A percentile compares a stretch with the other conserved stretches of the same genome.
Evolutionary conservation across 2,888 invertebrate genomes (phyloP).

Genomic region (Orthonevra nobilis): DNA sequence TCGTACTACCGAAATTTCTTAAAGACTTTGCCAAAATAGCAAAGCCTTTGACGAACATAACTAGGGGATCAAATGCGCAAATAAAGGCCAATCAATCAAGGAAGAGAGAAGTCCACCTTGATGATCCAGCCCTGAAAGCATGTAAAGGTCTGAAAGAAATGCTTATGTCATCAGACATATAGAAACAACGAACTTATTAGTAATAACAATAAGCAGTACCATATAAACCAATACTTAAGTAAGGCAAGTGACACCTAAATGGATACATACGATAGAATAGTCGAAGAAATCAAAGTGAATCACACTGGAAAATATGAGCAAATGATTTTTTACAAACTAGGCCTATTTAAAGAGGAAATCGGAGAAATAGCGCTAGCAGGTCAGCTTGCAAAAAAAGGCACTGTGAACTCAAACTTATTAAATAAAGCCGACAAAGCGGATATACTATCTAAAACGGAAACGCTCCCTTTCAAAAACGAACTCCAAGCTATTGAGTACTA

Average conservation of each 20-base stretch:
- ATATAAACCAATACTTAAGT: slow-evolving; percentile 30
- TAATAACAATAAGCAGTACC: slow-evolving; percentile 40
- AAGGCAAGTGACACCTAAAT: slow-evolving; percentile 6
- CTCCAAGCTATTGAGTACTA: no score
- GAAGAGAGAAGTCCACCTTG: no score
- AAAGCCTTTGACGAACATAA: no score
- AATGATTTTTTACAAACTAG: slow-evolving; percentile 15
- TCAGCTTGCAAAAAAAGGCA: slow-evolving; percentile 40
- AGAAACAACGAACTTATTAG: slow-evolving; percentile 21
- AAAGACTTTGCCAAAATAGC: no score
- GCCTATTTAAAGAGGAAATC: slow-evolving; percentile 6
- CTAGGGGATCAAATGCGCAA: no score
- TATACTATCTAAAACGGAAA: slow-evolving; percentile 51
- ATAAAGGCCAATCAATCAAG: no score
- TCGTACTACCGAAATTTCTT: no score
- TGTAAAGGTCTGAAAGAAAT: no score
- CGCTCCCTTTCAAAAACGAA: no score
- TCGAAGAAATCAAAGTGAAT: slow-evolving; percentile 3
- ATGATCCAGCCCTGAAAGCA: no score
- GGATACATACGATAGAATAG: slow-evolving; percentile 32
- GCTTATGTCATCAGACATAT: no score
- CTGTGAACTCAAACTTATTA: slow-evolving; percentile 43
- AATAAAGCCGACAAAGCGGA: slow-evolving; percentile 53
- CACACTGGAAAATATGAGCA: neutral
- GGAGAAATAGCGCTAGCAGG: slow-evolving; percentile 37